These are phyloP conservation scores for Eulithis testata DNA, from an alignment of 2,888 invertebrate species.

Conservation along the genomic window DNA sequence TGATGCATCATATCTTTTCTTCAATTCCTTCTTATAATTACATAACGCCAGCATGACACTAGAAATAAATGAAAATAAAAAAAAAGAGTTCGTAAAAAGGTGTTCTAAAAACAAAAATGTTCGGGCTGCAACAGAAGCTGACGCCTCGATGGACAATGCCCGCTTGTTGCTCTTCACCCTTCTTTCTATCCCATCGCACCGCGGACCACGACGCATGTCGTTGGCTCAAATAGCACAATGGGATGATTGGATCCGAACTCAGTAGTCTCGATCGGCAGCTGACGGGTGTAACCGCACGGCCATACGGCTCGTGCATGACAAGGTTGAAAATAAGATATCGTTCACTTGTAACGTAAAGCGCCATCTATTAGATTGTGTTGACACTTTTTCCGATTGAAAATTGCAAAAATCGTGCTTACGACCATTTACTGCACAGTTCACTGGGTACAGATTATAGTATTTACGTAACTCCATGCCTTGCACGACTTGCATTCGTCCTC, in stretches of 20 bases:
- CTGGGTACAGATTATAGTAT: neutral
- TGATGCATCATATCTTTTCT: too few relatives aligned
- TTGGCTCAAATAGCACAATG: conserved; percentile 58
- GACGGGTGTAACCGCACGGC: conserved; percentile 32
- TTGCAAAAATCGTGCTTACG: neutral
- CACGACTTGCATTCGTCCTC: neutral
- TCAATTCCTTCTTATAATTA: too few relatives aligned
- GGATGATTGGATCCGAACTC: conserved; percentile 57
- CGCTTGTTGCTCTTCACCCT: conserved; percentile 81
- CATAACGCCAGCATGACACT: neutral
- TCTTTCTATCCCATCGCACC: conserved; percentile 67
- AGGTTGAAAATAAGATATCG: conserved; percentile 36
- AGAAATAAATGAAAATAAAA: neutral
- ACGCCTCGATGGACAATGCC: conserved; percentile 69
- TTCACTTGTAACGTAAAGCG: conserved; percentile 42
- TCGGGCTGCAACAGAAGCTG: conserved; percentile 79
- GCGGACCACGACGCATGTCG: conserved; percentile 56
- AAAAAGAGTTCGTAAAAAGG: conserved; percentile 7
- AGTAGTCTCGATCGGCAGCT: conserved; percentile 2
- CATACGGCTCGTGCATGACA: neutral
- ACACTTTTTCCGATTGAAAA: too few relatives aligned
- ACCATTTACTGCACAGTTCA: too few relatives aligned
- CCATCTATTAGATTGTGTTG: conserved; percentile 52
- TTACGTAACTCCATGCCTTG: neutral
- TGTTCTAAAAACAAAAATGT: conserved; percentile 51